Conservation (phyloP, 1,140 invertebrate species). For the Drosophila pectinifera region DNA sequence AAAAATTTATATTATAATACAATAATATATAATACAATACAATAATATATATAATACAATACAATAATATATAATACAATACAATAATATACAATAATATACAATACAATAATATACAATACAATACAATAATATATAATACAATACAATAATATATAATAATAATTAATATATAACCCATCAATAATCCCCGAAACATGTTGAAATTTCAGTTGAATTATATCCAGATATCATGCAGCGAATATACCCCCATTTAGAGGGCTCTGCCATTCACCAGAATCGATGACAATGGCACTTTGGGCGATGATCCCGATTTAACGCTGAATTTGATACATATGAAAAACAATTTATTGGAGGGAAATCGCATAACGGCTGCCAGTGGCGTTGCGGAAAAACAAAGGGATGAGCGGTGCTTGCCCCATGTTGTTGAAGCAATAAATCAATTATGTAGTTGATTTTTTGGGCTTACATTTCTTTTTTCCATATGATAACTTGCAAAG, state of each 20-base stretch:
- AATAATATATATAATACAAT: no score
- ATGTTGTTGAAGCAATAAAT: constrained; percentile 52
- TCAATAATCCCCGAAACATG: no score
- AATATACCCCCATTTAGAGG: neutral
- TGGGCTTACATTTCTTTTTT: constrained; percentile 1
- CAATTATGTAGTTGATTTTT: constrained; percentile 49
- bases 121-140: no score
- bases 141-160: no score
- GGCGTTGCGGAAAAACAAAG: constrained; percentile 12
- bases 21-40: no score
- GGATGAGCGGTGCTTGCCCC: no score
- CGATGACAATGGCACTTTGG: neutral
- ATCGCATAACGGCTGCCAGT: constrained; percentile 23
- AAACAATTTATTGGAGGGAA: constrained; percentile 32
- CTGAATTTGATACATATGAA: constrained; percentile 31
- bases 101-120: no score
- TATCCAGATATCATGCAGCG: neutral
- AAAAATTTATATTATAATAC: no score
- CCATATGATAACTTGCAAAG: constrained; percentile 1
- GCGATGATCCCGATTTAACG: constrained; percentile 22
- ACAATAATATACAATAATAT: no score
- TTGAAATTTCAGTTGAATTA: no score
- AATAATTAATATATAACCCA: no score
- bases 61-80: no score
- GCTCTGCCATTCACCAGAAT: neutral